Evolutionary conservation across 1,140 invertebrate genomes (phyloP).

Genomic region (Acyrthosiphon pisum): DNA sequence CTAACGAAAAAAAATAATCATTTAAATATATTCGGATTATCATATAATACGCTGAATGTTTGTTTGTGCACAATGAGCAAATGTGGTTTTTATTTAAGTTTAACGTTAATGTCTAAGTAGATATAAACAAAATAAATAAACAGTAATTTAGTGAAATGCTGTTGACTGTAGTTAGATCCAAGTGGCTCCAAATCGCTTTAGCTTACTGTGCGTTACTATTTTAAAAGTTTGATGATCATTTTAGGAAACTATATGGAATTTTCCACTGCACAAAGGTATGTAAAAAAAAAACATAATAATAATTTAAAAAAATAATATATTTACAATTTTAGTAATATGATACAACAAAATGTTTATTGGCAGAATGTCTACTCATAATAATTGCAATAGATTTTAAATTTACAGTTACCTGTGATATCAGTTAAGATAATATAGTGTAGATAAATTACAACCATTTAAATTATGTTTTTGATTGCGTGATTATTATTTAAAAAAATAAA

Average conservation of each 20-base stretch:
- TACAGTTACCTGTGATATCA: too few relatives aligned
- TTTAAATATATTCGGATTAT: neutral
- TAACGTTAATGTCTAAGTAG: neutral
- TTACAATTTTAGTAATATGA: too few relatives aligned
- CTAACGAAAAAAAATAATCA: neutral
- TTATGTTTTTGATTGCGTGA: too few relatives aligned
- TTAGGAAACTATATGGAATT: neutral
- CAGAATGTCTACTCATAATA: too few relatives aligned
- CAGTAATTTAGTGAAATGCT: neutral
- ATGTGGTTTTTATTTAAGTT: neutral
- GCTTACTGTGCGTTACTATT: neutral
- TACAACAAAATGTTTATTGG: too few relatives aligned
- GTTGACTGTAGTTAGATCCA: neutral
- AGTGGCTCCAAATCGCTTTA: neutral
- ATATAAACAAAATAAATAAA: neutral
- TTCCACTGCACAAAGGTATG: neutral
- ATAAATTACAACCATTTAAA: too few relatives aligned
- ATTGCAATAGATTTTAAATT: too few relatives aligned
- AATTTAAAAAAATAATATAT: too few relatives aligned
- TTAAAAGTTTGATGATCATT: neutral
- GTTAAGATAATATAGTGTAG: too few relatives aligned
- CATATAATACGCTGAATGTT: neutral
- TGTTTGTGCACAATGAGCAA: neutral
- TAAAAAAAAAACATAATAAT: too few relatives aligned
- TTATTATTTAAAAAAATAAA: too few relatives aligned